Evolutionary conservation across 2,888 invertebrate species (phyloP), one percentile per base, ranked within the genome.

Genomic region (Xylocampa areola): DNA sequence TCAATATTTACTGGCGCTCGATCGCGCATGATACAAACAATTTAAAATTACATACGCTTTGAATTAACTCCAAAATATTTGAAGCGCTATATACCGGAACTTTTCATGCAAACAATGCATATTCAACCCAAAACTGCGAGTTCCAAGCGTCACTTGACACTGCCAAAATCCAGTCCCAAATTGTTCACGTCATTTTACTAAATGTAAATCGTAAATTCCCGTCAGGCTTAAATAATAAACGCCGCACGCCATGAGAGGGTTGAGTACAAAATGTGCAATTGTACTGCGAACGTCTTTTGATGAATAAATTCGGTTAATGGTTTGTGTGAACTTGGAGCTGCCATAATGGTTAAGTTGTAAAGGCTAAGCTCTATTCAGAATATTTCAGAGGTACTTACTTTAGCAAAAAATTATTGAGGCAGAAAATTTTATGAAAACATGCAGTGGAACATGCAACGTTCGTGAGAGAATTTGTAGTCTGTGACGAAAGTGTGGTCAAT

Each of bases 121-220:
- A 63, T 69, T 63, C 36, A 55, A 36, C 44, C 29, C 32, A 13
- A 40, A 61, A 63, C 27, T 45, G 29, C 16, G 35, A 45, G 47
- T 50, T 27, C 13, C 49, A 68, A 55, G 32, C 62, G 41, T 55
- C 64, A 65, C 55, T 54, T 45, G 41, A 62, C 68, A 35, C 47
- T 39, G 47, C 48, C 52, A 51, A 62, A 73, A 68, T 68, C 16
- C 63, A 68, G 44, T 36, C 25, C 33, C 19, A 73, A 73, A 63
- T 62, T 50, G 57, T 62, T 29, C 47, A 45, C 40, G 68, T 68
- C 73, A 72, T 79, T 77, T 68, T 65, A 69, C 63, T 75, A 76
- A 83, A 82, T 82, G 78, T 79, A 77, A 81, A 83, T 80, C 81
- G 76, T 80, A 81, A 82, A 87, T 84, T 86, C 77, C 69, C 77